A percentile compares a stretch with the other conserved stretches of the same genome.
phyloP scores from a whole-genome alignment of 2,113 vertebrate genomes.

The Arenaria interpres region DNA sequence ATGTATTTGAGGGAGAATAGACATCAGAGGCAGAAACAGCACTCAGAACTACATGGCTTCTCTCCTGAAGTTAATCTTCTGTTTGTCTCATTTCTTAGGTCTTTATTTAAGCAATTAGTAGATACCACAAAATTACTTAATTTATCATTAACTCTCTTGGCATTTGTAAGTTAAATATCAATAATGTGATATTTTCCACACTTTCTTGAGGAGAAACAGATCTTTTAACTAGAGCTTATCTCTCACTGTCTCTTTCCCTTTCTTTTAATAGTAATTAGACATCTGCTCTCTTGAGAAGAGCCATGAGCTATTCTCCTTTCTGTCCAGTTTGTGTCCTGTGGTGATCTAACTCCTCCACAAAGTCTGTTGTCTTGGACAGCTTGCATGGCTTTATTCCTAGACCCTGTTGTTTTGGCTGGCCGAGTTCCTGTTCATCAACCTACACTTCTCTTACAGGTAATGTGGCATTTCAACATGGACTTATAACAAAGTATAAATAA shows the following conservation, averaged over 20 bases:
- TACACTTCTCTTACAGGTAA: background rate
- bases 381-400: background rate
- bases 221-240: background rate
- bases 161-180: background rate
- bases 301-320: background rate
- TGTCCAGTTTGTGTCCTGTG: constrained; percentile 55
- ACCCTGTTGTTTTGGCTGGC: constrained; percentile 5
- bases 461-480: background rate
- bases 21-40: background rate
- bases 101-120: background rate
- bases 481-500: background rate
- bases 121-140: background rate
- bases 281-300: constrained; percentile 28
- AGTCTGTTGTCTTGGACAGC: constrained; percentile 54
- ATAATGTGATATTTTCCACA: background rate
- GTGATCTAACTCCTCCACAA: constrained; percentile 33
- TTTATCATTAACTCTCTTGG: background rate
- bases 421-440: background rate
- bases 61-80: background rate
- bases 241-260: background rate
- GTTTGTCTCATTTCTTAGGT: background rate
- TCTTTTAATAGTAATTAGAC: constrained; percentile 24
- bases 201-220: background rate
- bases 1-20: background rate
- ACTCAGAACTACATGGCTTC: background rate